phyloP scores from a whole-genome alignment of 2,888 invertebrate species.

The Lithophane ornitopus region DNA sequence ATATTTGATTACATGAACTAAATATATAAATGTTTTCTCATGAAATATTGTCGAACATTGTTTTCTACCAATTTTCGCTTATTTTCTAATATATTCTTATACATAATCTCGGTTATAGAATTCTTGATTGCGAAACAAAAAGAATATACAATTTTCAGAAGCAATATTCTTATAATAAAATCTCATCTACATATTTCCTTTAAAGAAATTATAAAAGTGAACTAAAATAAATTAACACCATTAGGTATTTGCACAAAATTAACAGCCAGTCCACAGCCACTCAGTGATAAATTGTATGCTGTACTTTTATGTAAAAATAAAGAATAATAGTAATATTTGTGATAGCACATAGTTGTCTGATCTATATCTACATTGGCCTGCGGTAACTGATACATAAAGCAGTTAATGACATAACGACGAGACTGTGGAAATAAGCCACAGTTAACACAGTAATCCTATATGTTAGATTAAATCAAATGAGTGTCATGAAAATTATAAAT shows the following conservation, averaged over 20 bases:
- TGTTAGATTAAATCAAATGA: constrained; percentile 32
- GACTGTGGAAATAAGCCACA: constrained; percentile 18
- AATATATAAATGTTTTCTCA: constrained; percentile 16
- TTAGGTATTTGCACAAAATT: constrained; percentile 53
- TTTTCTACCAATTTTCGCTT: constrained; percentile 36
- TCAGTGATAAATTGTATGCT: constrained; percentile 45
- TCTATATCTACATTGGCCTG: constrained; percentile 28
- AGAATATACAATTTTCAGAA: constrained; percentile 15
- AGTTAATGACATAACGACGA: constrained; percentile 33
- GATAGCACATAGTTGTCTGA: constrained; percentile 14
- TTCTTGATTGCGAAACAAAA: constrained; percentile 40
- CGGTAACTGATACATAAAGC: constrained; percentile 53
- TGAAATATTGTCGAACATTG: constrained; percentile 45
- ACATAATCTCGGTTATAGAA: constrained; percentile 54
- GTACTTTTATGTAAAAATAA: constrained; percentile 4
- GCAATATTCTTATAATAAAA: constrained; percentile 34
- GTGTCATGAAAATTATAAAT: constrained; percentile 55
- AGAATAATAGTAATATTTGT: not conserved
- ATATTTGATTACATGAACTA: constrained; percentile 37
- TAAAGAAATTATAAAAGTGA: constrained; percentile 49
- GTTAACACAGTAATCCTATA: constrained; percentile 32
- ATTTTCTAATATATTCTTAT: constrained; percentile 42
- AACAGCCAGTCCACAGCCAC: constrained; percentile 73
- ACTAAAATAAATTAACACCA: constrained; percentile 54
- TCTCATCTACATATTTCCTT: constrained; percentile 14